Percentiles rank a stretch among this genome's conserved stretches.
These are phyloP conservation scores for Vulpes vulpes DNA, from an alignment of 2,113 vertebrate species.

Conservation along the genomic window DNA sequence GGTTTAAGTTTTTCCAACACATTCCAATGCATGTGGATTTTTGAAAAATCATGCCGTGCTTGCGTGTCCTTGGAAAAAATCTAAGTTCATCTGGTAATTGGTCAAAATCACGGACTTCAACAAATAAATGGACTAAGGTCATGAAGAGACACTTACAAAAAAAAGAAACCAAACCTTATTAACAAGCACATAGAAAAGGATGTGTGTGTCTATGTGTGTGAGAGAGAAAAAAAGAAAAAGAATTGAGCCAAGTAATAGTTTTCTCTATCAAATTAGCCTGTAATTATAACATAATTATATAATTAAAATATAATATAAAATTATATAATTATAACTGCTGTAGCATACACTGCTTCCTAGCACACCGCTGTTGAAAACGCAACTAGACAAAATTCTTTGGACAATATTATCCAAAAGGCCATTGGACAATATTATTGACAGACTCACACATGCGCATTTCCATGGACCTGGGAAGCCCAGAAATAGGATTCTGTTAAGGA, in stretches of 20 bases:
- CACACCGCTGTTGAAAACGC: background rate
- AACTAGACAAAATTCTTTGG: background rate
- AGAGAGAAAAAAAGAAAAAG: background rate
- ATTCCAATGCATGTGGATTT: background rate
- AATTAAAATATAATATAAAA: conserved; percentile 41
- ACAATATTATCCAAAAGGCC: background rate
- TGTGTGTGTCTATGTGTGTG: background rate
- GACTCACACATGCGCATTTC: background rate
- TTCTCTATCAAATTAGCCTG: conserved; percentile 17
- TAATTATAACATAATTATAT: conserved; percentile 23
- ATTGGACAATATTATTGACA: background rate
- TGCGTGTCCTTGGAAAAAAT: background rate
- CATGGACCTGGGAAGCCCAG: background rate
- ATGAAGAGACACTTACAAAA: conserved; percentile 43
- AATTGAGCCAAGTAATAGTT: background rate
- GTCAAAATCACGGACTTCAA: conserved; percentile 5
- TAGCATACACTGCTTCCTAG: background rate
- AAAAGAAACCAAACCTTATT: background rate
- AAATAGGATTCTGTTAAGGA: background rate
- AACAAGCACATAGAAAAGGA: background rate
- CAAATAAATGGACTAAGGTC: background rate
- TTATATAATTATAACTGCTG: background rate
- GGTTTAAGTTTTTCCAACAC: background rate
- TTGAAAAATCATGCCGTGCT: background rate
- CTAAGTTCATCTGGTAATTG: background rate